phyloP scores from a whole-genome alignment of 1,140 invertebrate genomes.

The Pteromalus puparum region DNA sequence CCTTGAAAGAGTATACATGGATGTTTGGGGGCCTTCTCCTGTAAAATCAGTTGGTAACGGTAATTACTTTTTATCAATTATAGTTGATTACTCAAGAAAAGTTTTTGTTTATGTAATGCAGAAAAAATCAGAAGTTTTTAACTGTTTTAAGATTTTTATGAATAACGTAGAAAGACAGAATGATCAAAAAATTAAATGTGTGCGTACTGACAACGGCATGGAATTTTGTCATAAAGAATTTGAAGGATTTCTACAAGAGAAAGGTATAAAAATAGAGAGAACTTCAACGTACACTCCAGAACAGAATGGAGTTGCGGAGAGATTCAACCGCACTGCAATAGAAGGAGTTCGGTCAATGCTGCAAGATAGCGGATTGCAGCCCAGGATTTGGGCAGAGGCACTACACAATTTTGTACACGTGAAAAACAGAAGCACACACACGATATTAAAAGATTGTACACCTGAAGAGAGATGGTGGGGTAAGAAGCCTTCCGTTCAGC shows the following conservation, averaged over 20 bases:
- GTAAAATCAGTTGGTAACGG: neutral
- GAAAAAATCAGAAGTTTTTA: neutral
- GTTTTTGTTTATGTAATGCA: constrained; percentile 14
- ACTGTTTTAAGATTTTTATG: neutral
- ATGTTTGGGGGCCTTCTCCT: constrained; percentile 9
- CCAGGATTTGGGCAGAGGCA: neutral
- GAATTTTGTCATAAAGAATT: neutral
- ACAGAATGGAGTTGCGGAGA: constrained; percentile 1
- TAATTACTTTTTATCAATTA: constrained; percentile 17
- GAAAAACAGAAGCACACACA: constrained; percentile 39
- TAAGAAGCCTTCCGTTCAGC: constrained; percentile 25
- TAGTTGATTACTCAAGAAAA: constrained; percentile 6
- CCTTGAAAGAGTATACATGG: neutral
- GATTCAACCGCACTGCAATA: neutral
- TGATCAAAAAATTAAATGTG: neutral
- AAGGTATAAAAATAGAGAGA: neutral
- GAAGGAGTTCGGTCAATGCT: neutral
- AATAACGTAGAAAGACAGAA: neutral
- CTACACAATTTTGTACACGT: neutral
- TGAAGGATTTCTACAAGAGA: neutral
- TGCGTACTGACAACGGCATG: neutral
- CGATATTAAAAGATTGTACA: neutral
- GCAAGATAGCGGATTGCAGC: neutral
- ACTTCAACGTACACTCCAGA: neutral
- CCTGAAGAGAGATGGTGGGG: constrained; percentile 42